A percentile compares a stretch with the other conserved stretches of the same genome.
These are phyloP conservation scores for Phaenicophaeus curvirostris DNA, from an alignment of 2,797 vertebrate genomes.

Conservation along the genomic window DNA sequence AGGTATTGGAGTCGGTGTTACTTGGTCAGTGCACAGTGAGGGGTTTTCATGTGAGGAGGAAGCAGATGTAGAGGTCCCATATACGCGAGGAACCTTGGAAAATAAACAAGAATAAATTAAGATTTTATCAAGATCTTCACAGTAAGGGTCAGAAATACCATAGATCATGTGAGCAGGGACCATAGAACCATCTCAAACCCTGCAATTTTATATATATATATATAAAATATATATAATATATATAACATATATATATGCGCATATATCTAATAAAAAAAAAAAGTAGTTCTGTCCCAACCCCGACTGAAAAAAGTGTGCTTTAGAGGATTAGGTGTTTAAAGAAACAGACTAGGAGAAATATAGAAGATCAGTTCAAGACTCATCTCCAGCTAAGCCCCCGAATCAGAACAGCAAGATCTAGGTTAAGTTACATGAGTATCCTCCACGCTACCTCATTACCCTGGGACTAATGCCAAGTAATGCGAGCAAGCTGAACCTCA, in stretches of 20 bases:
- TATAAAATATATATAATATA: no score
- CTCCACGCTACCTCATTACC: neutral
- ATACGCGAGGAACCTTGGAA: constrained; percentile 48
- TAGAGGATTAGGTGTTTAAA: neutral
- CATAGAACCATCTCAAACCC: neutral
- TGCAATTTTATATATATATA: neutral
- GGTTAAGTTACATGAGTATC: neutral
- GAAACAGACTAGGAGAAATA: neutral
- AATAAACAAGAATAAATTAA: neutral
- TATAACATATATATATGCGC: no score
- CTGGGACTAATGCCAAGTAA: neutral
- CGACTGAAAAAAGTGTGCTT: neutral
- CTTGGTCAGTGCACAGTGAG: neutral
- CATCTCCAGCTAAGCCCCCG: neutral
- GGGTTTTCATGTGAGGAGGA: constrained; percentile 2
- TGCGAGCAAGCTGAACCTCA: neutral
- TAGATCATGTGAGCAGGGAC: neutral
- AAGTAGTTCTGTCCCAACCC: neutral
- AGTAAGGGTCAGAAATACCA: neutral
- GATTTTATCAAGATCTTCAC: neutral
- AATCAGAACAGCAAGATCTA: neutral
- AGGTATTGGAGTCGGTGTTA: neutral
- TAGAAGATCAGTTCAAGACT: neutral
- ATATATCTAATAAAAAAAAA: no score
- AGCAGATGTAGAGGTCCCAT: neutral